phyloP scores from a whole-genome alignment of 2,113 vertebrate genomes.

The Rafetus swinhoei region DNA sequence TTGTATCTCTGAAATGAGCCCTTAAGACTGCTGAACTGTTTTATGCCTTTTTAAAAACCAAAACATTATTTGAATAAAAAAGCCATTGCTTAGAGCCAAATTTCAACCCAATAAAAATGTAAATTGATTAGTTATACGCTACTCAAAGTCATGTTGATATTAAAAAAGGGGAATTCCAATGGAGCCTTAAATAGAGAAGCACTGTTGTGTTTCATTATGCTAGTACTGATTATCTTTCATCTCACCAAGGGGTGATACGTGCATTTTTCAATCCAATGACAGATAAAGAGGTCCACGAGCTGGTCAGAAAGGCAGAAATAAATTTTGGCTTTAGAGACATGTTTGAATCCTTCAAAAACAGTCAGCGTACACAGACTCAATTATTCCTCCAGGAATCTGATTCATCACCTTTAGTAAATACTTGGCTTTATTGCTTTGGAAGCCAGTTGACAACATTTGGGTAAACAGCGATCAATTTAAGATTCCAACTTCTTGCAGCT shows the following conservation, averaged over 20 bases:
- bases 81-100: background rate
- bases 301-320: background rate
- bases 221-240: background rate
- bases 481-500: background rate
- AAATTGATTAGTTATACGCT: background rate
- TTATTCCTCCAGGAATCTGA: background rate
- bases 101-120: constrained; percentile 13
- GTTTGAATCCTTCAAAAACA: background rate
- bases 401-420: background rate
- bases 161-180: background rate
- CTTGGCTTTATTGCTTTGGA: background rate
- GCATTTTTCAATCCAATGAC: background rate
- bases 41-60: accelerated
- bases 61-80: background rate
- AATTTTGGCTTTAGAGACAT: background rate
- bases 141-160: background rate
- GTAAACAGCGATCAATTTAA: background rate
- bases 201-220: background rate
- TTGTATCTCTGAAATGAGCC: background rate
- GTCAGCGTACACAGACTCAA: background rate
- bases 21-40: background rate
- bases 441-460: background rate
- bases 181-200: background rate
- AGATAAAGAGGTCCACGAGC: background rate
- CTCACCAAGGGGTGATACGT: background rate